phyloP scores from a whole-genome alignment of 2,797 vertebrate species.

The Adrianichthys oophorus region DNA sequence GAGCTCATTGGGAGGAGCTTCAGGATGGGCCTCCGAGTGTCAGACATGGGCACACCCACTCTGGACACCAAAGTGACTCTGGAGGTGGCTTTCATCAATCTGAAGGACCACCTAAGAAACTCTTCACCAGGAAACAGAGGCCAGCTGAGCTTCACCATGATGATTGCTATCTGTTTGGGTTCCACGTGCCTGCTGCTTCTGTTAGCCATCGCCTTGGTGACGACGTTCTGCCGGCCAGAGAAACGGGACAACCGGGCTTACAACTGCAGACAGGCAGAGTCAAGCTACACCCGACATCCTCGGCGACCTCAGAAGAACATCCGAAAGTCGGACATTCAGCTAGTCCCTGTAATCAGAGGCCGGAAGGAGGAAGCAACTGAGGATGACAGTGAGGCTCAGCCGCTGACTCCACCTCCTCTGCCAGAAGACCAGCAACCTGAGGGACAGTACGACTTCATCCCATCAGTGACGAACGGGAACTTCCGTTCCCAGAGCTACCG shows the following conservation, averaged over 20 bases:
- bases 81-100: constrained; percentile 82
- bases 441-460: constrained; percentile 54
- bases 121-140: constrained; percentile 65
- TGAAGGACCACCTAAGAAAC: constrained; percentile 84
- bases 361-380: constrained; percentile 67
- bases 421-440: constrained; percentile 46
- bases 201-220: constrained; percentile 77
- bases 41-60: constrained; percentile 81
- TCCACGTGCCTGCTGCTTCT: constrained; percentile 81
- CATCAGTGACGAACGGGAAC: constrained; percentile 63
- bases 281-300: constrained; percentile 86
- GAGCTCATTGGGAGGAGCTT: constrained; percentile 82
- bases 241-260: constrained; percentile 88
- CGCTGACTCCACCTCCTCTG: constrained; percentile 55
- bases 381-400: constrained; percentile 62
- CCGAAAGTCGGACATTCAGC: constrained; percentile 90
- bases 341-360: constrained; percentile 85
- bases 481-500: constrained; percentile 79
- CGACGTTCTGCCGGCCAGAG: constrained; percentile 84
- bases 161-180: constrained; percentile 82
- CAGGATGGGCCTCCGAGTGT: constrained; percentile 79
- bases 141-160: constrained; percentile 78
- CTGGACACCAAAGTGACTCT: constrained; percentile 74
- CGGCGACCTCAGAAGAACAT: constrained; percentile 91
- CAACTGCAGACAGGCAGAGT: constrained; percentile 93